Evolutionary conservation across 2,888 invertebrate species (phyloP), one percentile per base, ranked within the genome.

Genomic region (Melolontha melolontha): DNA sequence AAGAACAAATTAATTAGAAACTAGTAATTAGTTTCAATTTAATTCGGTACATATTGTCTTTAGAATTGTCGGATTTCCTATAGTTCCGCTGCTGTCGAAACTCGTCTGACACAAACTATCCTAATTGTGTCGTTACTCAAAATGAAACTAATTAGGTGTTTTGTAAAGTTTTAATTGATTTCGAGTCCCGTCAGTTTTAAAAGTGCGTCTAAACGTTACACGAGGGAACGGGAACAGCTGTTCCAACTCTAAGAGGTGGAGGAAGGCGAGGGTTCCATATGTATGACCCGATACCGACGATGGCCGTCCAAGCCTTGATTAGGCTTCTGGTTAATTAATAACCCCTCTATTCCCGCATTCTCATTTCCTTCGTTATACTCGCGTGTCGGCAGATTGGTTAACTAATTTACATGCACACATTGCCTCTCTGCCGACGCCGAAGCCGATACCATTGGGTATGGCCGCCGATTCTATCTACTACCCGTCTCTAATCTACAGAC

Each of bases 251-350:
- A 59, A 29, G 57, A 57, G 57, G 70, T 68, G 70, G 67, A 67
- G 59, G 27, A 66, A 64, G 72, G 71, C 75, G 52, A 75, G 74
- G 74, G 72, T 73, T 75, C 73, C 74, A 73, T 75, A 75, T 76
- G 73, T 73, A 74, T 73, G 73, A 70, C 66, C 66, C 12, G 44
- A 64, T 51, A 44, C 68, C 70, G 66, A 44, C 70, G 72, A 73
- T 71, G 72, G 72, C 71, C 73, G 74, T 70, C 73, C 72, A 68
- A 75, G 77, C 82, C 85, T 85, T 85, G 85, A 86, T 86, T 85
- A 85, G 85, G 84, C 84, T 84, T 85, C 85, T 84, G 84, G 84
- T 85, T 85, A 85, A 86, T 86, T 86, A 86, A 86, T 85, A 85
- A 85, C 84, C 84, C 83, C 83, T 82, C 82, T 80, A 71, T 77